Percentiles rank a stretch among this genome's conserved stretches.
Conservation (phyloP, 2,797 vertebrate genomes). For the Coilia nasus region DNA sequence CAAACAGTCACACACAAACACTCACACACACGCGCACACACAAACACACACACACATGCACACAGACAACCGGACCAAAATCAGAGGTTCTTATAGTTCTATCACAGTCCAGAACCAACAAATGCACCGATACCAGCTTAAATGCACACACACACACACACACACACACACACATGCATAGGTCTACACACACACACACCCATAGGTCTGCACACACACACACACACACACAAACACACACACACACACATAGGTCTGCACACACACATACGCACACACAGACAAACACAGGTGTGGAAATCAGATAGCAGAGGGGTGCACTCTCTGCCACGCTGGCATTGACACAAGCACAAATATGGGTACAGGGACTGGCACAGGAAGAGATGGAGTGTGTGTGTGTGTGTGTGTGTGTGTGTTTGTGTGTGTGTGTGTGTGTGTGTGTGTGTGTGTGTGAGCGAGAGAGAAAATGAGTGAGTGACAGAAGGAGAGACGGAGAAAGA, state of each 20-base stretch:
- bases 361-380: conserved; percentile 24
- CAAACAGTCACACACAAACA: neutral
- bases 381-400: neutral
- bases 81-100: too few relatives aligned
- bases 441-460: neutral
- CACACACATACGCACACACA: neutral
- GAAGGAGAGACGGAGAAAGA: too few relatives aligned
- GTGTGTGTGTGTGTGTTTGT: neutral
- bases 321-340: conserved; percentile 11
- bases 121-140: too few relatives aligned
- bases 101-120: too few relatives aligned
- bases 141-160: too few relatives aligned
- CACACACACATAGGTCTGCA: neutral
- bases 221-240: neutral
- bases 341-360: conserved; percentile 31
- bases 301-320: conserved; percentile 14
- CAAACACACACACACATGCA: neutral
- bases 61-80: neutral
- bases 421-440: neutral
- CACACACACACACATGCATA: neutral
- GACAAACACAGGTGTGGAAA: neutral
- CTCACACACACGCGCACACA: neutral
- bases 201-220: neutral
- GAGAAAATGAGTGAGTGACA: too few relatives aligned
- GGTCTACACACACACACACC: neutral